Evolutionary conservation across 2,888 invertebrate genomes (phyloP).

Genomic region (Drosophila mettleri): DNA sequence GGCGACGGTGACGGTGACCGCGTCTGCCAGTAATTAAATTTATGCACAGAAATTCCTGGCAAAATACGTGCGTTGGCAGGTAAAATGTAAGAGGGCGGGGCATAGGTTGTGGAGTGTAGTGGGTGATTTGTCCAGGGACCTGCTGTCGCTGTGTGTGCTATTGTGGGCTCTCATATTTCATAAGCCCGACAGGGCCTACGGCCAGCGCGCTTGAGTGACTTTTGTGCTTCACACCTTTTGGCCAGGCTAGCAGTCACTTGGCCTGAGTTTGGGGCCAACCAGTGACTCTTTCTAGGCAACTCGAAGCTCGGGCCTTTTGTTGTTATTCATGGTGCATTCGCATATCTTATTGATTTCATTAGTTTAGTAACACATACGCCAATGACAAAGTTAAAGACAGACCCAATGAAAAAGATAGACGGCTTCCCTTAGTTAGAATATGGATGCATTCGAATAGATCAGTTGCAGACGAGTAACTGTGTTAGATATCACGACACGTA

Average conservation of each 20-base stretch:
- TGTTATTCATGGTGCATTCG: slow-evolving; percentile 64
- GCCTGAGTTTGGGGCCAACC: slow-evolving; percentile 37
- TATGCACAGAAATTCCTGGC: slow-evolving; percentile 80
- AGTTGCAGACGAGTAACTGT: slow-evolving; percentile 53
- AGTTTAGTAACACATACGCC: slow-evolving; percentile 76
- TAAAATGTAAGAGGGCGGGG: neutral
- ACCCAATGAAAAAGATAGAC: neutral
- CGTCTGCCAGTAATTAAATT: slow-evolving; percentile 77
- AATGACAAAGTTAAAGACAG: neutral
- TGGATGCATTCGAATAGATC: slow-evolving; percentile 8
- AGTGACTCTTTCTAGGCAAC: slow-evolving; percentile 42
- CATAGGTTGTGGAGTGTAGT: neutral
- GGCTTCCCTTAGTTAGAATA: slow-evolving; percentile 10
- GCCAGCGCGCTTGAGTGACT: slow-evolving; percentile 74
- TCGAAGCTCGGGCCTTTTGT: slow-evolving; percentile 24
- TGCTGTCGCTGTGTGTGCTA: neutral
- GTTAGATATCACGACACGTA: slow-evolving; percentile 33
- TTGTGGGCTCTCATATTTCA: slow-evolving; percentile 73
- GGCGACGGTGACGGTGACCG: slow-evolving; percentile 15
- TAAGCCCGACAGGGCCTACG: slow-evolving; percentile 58
- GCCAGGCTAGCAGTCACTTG: slow-evolving; percentile 58
- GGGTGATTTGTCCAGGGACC: neutral
- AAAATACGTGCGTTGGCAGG: slow-evolving; percentile 47
- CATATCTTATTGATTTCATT: slow-evolving; percentile 80
- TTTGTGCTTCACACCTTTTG: slow-evolving; percentile 79